Base-by-base conservation (phyloP, 2,888 invertebrate species). In the Latrodectus hesperus region DNA sequence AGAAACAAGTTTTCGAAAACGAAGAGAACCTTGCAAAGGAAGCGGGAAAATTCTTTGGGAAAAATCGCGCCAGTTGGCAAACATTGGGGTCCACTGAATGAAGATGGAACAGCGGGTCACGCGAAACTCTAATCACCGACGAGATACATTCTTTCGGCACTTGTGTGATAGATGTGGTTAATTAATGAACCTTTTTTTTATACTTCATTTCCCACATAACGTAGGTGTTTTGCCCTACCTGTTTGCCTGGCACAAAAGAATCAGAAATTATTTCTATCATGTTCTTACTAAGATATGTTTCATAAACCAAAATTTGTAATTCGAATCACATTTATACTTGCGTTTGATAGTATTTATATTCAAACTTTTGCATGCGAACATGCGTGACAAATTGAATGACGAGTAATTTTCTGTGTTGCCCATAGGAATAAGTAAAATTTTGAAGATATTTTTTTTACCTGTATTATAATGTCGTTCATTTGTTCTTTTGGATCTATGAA, bases 131-230 rank as follows among this genome's bases (percentile, higher is more conserved):
- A 82, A 82, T 82, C 82, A 82, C 65, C 38, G 55, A 68, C 51
- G 67, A 82, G 60, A 82, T 55, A 49, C 67, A 73, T 82, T 74
- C 82, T 74, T 82, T 67, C 65, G 68, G 49, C 67, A 55, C 74
- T 55, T 10, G 26, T 52, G 67, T 82, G 82, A 82, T 82, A 74
- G 82, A 82, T 82, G 82, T 67, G 51, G 82, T 68, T 82, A 82
- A 82, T 82, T 74, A 74, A 82, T 74, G 82, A 72, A 65, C 55
- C 60, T 71, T 79, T 79, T 71, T 53, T 71, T 60, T 73, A 72
- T 17, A 49, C 51, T 67, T 49, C 67, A 17, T 75, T 60, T 51
- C 67, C 67, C 67, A 22, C 12, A 9, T 60, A 60, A 60, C n/a
- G 16, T 60, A 60, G 12, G 0, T 68, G 22, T 22, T 26, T 26